Conservation (phyloP, 37 sponge, comb jelly and placozoan species). For the Ianthella basta region DNA sequence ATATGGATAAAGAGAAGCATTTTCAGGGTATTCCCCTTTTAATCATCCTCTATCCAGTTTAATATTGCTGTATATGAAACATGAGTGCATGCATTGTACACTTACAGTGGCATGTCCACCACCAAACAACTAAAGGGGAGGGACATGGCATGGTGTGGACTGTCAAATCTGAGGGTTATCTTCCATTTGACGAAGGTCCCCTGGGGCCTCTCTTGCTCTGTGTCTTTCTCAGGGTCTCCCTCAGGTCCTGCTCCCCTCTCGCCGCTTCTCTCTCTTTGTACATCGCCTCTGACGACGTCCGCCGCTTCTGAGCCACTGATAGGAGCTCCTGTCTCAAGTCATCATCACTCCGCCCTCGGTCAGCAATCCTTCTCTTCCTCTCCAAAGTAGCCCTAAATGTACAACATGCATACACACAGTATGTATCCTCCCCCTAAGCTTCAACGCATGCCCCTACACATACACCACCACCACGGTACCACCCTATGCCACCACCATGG, state of each 20-base stretch:
- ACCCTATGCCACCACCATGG: no score
- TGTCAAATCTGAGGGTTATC: neutral
- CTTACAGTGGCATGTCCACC: no score
- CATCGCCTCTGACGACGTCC: neutral
- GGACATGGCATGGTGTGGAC: no score
- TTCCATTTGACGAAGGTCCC: neutral
- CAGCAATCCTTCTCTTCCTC: neutral
- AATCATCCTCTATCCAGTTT: no score
- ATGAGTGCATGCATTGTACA: no score
- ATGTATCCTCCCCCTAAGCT: neutral
- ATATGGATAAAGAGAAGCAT: no score
- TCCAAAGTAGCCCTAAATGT: neutral
- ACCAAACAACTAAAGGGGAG: no score
- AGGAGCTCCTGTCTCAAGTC: neutral
- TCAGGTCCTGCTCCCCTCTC: neutral
- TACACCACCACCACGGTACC: no score
- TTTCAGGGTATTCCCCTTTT: no score
- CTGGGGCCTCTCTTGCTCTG: neutral
- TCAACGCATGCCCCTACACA: neutral
- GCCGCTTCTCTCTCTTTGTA: neutral
- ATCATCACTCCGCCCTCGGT: neutral
- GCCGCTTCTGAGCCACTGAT: neutral
- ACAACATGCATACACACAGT: no score
- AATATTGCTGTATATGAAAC: no score
- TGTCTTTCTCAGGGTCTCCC: no score